Conservation (phyloP, 2,113 vertebrate genomes). For the Limanda limanda region DNA sequence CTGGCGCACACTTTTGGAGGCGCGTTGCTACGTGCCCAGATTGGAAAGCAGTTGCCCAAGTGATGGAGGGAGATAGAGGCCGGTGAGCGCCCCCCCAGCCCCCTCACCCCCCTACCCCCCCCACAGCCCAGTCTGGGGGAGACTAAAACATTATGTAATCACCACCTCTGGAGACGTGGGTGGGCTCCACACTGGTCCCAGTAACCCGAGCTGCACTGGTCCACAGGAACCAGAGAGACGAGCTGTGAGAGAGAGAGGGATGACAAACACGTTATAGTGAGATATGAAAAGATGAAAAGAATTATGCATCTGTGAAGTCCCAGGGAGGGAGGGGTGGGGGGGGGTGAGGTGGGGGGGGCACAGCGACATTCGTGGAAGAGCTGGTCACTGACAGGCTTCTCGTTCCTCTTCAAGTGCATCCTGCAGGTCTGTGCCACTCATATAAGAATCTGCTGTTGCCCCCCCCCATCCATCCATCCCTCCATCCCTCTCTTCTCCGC, state of each 20-base stretch:
- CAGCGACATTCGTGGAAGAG: constrained; percentile 32
- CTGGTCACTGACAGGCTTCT: neutral
- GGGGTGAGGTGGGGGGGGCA: neutral
- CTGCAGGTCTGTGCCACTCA: constrained; percentile 30
- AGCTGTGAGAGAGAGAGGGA: no score
- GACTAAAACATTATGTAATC: constrained; percentile 36
- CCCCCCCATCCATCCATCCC: constrained; percentile 45
- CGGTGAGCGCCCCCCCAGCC: neutral
- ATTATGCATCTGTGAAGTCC: constrained; percentile 30
- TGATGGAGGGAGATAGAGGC: constrained; percentile 22
- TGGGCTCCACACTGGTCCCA: neutral
- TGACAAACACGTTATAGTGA: no score
- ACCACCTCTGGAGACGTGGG: constrained; percentile 19
- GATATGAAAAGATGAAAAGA: constrained; percentile 28
- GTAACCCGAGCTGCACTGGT: neutral
- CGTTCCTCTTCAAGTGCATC: neutral
- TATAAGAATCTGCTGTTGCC: constrained; percentile 33
- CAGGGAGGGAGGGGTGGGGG: neutral
- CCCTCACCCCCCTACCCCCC: neutral
- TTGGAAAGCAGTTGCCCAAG: constrained; percentile 61
- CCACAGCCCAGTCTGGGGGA: constrained; percentile 2
- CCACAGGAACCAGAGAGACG: no score
- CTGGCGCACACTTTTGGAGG: constrained; percentile 37
- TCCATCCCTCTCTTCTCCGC: neutral
- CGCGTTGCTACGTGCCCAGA: constrained; percentile 68